Evolutionary conservation across 2,888 invertebrate species (phyloP).

Genomic region (Thereva unica): DNA sequence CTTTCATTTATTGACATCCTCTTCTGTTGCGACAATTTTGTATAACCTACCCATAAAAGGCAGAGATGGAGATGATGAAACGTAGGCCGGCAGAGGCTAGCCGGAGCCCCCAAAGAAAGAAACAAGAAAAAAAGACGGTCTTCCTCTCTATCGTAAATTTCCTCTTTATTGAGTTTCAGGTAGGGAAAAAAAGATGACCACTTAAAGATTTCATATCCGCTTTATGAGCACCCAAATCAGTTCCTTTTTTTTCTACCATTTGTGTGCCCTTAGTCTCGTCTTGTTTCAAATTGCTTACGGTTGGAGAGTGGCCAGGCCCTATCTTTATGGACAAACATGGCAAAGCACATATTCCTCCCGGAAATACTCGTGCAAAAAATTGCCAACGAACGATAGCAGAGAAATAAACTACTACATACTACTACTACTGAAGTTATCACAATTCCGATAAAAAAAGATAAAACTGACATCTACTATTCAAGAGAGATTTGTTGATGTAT

Average conservation of each 20-base stretch:
- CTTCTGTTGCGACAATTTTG: neutral
- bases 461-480: too few species aligned
- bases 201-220: slow-evolving; percentile 12
- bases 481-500: too few species aligned
- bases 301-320: too few species aligned
- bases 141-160: slow-evolving; percentile 9
- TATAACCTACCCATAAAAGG: neutral
- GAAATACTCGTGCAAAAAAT: too few species aligned
- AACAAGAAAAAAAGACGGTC: neutral
- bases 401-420: too few species aligned
- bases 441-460: too few species aligned
- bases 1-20: slow-evolving; percentile 5
- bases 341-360: too few species aligned
- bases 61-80: neutral
- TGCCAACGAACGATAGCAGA: too few species aligned
- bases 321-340: too few species aligned
- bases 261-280: too few species aligned
- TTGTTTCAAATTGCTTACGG: too few species aligned
- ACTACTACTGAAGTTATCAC: too few species aligned
- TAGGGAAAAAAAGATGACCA: neutral
- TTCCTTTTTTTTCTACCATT: neutral
- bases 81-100: neutral
- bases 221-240: slow-evolving; percentile 18
- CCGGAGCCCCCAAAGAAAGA: neutral
- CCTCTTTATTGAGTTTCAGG: slow-evolving; percentile 17